Evolutionary conservation across 2,888 invertebrate genomes (phyloP).

Genomic region (Exephanes ischioxanthus): DNA sequence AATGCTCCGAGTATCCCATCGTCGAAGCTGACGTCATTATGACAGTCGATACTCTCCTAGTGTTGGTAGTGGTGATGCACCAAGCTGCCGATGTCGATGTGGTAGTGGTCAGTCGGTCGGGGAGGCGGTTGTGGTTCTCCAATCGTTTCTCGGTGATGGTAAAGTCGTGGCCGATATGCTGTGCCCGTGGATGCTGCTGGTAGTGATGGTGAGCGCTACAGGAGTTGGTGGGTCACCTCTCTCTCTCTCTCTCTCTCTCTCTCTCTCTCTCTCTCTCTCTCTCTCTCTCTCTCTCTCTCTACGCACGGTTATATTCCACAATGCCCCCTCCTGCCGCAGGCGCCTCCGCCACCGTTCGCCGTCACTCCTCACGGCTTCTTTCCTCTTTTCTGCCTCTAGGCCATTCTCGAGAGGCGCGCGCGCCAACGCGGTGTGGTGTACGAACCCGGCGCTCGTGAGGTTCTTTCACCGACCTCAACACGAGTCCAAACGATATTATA

Average conservation of each 20-base stretch:
- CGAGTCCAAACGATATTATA: constrained; percentile 62
- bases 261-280: constrained; percentile 55
- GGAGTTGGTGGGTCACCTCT: constrained; percentile 32
- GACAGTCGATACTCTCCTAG: constrained; percentile 27
- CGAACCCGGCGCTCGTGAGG: constrained; percentile 75
- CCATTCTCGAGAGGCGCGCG: constrained; percentile 85
- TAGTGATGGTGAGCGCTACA: constrained; percentile 70
- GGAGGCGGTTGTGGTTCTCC: constrained; percentile 84
- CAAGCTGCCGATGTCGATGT: constrained; percentile 65
- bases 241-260: constrained; percentile 50
- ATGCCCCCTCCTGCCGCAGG: constrained; percentile 82
- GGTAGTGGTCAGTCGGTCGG: constrained; percentile 84
- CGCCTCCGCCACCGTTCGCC: constrained; percentile 74
- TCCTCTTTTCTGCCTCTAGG: constrained; percentile 87
- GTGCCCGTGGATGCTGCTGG: constrained; percentile 72
- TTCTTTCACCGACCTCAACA: constrained; percentile 77
- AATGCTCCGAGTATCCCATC: constrained; percentile 36
- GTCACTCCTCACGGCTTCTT: constrained; percentile 77
- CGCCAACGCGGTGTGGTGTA: constrained; percentile 81
- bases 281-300: constrained; percentile 47
- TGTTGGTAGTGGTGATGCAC: constrained; percentile 51
- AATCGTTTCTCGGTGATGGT: constrained; percentile 74
- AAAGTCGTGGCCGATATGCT: constrained; percentile 61
- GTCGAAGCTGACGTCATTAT: constrained; percentile 55
- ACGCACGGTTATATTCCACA: constrained; percentile 63